These are phyloP conservation scores for Balaenoptera acutorostrata DNA, from an alignment of 2,113 vertebrate genomes.

Conservation along the genomic window DNA sequence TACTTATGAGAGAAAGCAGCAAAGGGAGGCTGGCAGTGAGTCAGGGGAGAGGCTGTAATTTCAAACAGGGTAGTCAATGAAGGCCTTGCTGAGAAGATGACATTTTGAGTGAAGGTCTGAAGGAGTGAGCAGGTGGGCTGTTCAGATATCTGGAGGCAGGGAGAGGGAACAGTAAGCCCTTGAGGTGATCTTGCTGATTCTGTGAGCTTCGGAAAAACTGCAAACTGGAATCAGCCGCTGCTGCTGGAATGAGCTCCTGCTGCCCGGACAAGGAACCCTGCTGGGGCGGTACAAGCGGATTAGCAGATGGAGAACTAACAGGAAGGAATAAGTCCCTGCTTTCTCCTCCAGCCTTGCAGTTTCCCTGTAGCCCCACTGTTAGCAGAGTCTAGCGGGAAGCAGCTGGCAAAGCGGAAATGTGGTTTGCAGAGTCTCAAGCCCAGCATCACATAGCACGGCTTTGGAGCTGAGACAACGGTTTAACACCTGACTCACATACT, in stretches of 20 bases:
- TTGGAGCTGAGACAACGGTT: not conserved
- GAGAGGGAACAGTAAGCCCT: not conserved
- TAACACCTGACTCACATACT: not conserved
- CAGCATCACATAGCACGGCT: not conserved
- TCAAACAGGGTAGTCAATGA: not conserved
- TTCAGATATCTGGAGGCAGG: not conserved
- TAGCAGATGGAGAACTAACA: not conserved
- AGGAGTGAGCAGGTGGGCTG: not conserved
- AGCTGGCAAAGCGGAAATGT: not conserved
- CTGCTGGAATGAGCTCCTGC: not conserved
- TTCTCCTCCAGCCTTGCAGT: not conserved
- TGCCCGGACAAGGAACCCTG: not conserved
- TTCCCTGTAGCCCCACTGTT: not conserved
- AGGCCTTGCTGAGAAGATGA: not conserved
- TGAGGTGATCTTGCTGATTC: not conserved
- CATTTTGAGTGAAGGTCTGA: not conserved
- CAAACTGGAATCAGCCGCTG: not conserved
- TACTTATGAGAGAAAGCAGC: constrained; percentile 1
- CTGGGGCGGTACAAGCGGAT: not conserved
- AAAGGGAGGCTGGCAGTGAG: not conserved
- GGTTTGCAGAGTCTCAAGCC: not conserved
- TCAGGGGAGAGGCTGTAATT: not conserved
- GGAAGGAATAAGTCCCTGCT: not conserved
- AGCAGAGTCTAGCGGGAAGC: not conserved
- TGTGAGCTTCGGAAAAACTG: not conserved